Evolutionary conservation across 2,888 invertebrate species (phyloP), one percentile per base, ranked within the genome.

Genomic region (Keiferia lycopersicella): DNA sequence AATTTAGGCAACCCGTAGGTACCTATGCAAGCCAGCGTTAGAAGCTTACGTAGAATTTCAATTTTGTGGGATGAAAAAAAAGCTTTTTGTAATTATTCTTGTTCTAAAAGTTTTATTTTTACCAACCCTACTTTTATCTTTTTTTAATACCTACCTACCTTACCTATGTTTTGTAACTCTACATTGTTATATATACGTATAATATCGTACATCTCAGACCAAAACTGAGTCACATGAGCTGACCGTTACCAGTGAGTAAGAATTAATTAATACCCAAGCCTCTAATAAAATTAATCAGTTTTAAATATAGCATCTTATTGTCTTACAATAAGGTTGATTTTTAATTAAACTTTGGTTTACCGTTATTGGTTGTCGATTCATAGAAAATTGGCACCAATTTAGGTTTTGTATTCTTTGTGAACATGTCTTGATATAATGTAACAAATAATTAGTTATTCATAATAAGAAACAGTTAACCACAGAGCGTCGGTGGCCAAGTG

Each of bases 171-270:
- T 26, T 26, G 34, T 1, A 34, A 8, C 10, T 34, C 34, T 34
- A 34, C 34, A 34, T 34, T 34, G 6, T 26, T 4, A 26, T n/a
- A n/a, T n/a, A n/a, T n/a, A n/a, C n/a, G n/a, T n/a, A 6, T 26
- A 26, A 26, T 26, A 4, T 26, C 26, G 26, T 34, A 8, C 56
- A 56, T 56, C 56, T n/a, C 26, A 10, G 34, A 18, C 39, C 18
- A 18, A 18, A 58, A 58, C 16, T 58, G 60, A 90, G 75, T 88
- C 90, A 90, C 73, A 30, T 26, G n/a, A n/a, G n/a, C 71, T 72
- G 76, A 71, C 88, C 85, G 88, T 87, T 89, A 88, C 82, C 79
- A 75, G 80, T 88, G 88, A 90, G 79, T 87, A 88, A 89, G 82
- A 86, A 60, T 84, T 88, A 89, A 91, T 91, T 90, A 89, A 88